These are phyloP conservation scores for Sardinella longiceps DNA, from an alignment of 2,797 vertebrate species.

Conservation along the genomic window DNA sequence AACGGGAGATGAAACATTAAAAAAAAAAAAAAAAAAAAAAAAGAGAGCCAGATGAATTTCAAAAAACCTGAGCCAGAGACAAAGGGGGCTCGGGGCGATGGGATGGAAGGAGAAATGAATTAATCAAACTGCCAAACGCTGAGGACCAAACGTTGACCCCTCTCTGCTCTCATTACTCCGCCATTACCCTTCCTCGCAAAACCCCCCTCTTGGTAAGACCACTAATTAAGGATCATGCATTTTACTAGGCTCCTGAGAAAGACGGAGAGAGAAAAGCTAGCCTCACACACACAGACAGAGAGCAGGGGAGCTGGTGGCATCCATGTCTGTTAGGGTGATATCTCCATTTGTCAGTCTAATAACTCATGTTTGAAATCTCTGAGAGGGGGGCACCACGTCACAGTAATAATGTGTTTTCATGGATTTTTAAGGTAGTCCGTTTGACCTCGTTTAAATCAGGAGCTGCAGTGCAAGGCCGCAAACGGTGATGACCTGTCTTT, in stretches of 20 bases:
- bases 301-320: constrained; percentile 37
- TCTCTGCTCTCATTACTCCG: constrained; percentile 87
- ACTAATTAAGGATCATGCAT: constrained; percentile 90
- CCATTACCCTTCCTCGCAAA: constrained; percentile 85
- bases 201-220: constrained; percentile 86
- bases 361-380: constrained; percentile 80
- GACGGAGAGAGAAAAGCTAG: constrained; percentile 63
- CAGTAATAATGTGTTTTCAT: constrained; percentile 84
- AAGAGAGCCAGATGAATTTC: constrained; percentile 57
- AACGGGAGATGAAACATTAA: constrained; percentile 32
- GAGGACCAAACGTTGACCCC: constrained; percentile 84
- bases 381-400: constrained; percentile 64
- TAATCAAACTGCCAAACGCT: constrained; percentile 92
- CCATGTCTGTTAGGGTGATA: constrained; percentile 79
- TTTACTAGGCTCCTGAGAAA: constrained; percentile 67
- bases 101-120: constrained; percentile 87
- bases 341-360: constrained; percentile 83
- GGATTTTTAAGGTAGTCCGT: constrained; percentile 65
- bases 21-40: constrained; percentile 50
- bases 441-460: constrained; percentile 31
- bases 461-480: background rate
- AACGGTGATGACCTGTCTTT: background rate
- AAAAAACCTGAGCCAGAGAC: constrained; percentile 78
- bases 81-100: constrained; percentile 84
- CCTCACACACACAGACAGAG: background rate